Base-by-base conservation (phyloP, 1,140 invertebrate species). In the Penaeus japonicus region DNA sequence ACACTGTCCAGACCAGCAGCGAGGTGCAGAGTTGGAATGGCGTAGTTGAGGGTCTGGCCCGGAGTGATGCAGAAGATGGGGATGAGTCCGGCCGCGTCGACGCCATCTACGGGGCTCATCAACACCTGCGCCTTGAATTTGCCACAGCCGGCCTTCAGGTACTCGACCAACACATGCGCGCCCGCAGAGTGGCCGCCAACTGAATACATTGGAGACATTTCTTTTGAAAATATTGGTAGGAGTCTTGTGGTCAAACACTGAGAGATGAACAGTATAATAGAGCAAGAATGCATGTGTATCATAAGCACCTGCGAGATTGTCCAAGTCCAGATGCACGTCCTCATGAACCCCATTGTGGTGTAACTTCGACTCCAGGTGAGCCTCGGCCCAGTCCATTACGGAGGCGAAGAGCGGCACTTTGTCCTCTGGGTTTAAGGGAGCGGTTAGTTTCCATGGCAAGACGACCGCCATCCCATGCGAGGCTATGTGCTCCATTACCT, bases 21-120 rank as follows among this genome's bases (percentile, higher is more conserved):
- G 1, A 92, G 75, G 18, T 90, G 84, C 4, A 91, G 57, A 0
- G 91, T 91, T 1, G 91, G 91, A 10, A 90, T 87, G 57, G 75
- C 82, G 79, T 91, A 92, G 79, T 91, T 92, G 32, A 92, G 89
- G 18, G 75, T 75, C 62, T 83, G 18, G 18, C 91, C 91, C 0
- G 90, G 91, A 0, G 62, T 82, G 62, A 91, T 92, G 82, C 91
- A 91, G 85, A 79, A 91, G 27, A 87, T 84, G 15, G 84, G 78
- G 18, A 90, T 79, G 10, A 91, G 30, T 1, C 91, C 91, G 35
- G 80, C 87, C 22, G 91, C 90, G 62, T 90, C 87, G 1, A 88
- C 75, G 12, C 91, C 91, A 57, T 92, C 91, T 1, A 92, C 91
- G 1, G 91, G 91, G 77, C 90, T 91, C 2, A 91, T 55, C 0